Evolutionary conservation across 2,888 invertebrate species (phyloP).

Genomic region (Melinaea marsaeus): DNA sequence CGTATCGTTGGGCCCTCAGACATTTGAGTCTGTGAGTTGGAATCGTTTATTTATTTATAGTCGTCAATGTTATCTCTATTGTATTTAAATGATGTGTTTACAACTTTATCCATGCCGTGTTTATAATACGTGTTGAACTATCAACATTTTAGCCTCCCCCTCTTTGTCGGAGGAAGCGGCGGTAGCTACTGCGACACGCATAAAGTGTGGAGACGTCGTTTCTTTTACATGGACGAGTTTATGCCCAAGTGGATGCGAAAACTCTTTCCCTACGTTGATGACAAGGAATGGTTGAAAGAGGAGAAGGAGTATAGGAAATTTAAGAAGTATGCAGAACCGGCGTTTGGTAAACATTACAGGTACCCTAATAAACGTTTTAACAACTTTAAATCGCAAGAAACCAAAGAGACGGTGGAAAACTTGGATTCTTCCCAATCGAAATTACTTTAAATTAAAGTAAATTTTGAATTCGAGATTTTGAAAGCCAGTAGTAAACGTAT

Average conservation of each 20-base stretch:
- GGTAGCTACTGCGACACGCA: conserved; percentile 50
- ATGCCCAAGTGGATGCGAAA: conserved; percentile 50
- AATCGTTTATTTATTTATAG: too few relatives aligned
- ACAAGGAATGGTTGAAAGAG: conserved; percentile 53
- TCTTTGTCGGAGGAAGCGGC: conserved; percentile 50
- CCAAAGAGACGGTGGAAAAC: conserved; percentile 41
- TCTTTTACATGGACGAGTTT: conserved; percentile 56
- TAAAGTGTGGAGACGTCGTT: conserved; percentile 53
- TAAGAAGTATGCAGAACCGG: conserved; percentile 49
- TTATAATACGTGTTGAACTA: background rate
- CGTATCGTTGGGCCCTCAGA: conserved; percentile 55
- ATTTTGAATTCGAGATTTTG: too few relatives aligned
- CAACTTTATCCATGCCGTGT: background rate
- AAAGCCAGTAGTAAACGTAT: too few relatives aligned
- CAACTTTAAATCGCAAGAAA: conserved; percentile 41
- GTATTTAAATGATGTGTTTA: background rate
- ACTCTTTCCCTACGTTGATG: conserved; percentile 44
- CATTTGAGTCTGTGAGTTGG: conserved; percentile 54
- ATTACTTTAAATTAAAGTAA: background rate
- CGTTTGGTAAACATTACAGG: conserved; percentile 54
- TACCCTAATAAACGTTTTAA: conserved; percentile 44
- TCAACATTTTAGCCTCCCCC: conserved; percentile 44
- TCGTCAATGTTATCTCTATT: background rate
- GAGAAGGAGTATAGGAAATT: conserved; percentile 43
- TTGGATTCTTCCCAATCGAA: conserved; percentile 29